phyloP scores from a whole-genome alignment of 1,140 invertebrate species.

The Cotesia glomerata region DNA sequence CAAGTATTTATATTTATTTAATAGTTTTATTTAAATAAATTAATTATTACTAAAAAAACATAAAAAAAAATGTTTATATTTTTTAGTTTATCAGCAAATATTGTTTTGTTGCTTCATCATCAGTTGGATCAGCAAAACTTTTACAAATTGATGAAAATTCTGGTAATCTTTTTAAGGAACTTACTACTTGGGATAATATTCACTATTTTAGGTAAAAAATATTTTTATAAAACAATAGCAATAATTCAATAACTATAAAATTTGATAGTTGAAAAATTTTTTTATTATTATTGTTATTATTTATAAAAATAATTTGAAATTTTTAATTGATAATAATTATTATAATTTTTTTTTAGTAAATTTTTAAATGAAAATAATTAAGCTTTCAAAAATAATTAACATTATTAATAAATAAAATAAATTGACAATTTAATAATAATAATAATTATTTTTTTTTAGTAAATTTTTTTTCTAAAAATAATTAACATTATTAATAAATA shows the following conservation, averaged over 20 bases:
- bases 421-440: conserved; percentile 22
- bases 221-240: conserved; percentile 8
- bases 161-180: conserved; percentile 58
- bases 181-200: conserved; percentile 67
- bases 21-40: conserved; percentile 12
- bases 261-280: too few relatives aligned
- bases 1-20: conserved; percentile 50
- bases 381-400: too few relatives aligned
- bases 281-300: too few relatives aligned
- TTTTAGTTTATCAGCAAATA: conserved; percentile 69
- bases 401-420: too few relatives aligned
- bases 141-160: conserved; percentile 68
- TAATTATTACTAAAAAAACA: conserved; percentile 7
- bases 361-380: too few relatives aligned
- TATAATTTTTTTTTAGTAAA: too few relatives aligned
- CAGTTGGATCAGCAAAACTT: conserved; percentile 70
- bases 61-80: conserved; percentile 54
- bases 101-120: conserved; percentile 70
- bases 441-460: not conserved
- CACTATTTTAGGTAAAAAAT: conserved; percentile 68
- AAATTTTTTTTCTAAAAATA: too few relatives aligned
- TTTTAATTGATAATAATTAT: too few relatives aligned
- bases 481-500: not conserved
- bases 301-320: too few relatives aligned
- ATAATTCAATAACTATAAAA: too few relatives aligned